A percentile compares a stretch with the other conserved stretches of the same genome.
phyloP scores from a whole-genome alignment of 92 coral and sea anemone species.

The Virgularia gustaviana region DNA sequence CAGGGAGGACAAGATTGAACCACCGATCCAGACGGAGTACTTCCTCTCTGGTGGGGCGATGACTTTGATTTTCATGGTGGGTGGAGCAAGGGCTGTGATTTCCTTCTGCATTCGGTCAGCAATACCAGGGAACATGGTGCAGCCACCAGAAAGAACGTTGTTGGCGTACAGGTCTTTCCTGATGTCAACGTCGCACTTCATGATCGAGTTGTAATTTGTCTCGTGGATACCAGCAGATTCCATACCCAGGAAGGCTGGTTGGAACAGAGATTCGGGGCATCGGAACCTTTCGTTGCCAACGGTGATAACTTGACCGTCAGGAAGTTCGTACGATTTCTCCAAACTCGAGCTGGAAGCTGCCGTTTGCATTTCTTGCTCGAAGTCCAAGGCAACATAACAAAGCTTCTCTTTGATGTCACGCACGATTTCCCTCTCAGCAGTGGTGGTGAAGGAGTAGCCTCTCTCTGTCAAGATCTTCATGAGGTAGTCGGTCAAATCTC shows the following conservation, averaged over 20 bases:
- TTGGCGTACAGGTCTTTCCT: slow-evolving; percentile 95
- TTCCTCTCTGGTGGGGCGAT: slow-evolving; percentile 99
- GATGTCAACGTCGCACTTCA: slow-evolving; percentile 99
- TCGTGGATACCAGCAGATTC: slow-evolving; percentile 98
- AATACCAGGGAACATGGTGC: slow-evolving; percentile 98
- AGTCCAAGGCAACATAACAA: slow-evolving; percentile 88
- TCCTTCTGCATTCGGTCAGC: slow-evolving; percentile 99
- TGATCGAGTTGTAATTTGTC: slow-evolving; percentile 96
- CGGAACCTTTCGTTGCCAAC: slow-evolving; percentile 98
- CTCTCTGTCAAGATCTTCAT: slow-evolving; percentile 52
- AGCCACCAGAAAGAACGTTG: slow-evolving; percentile 94
- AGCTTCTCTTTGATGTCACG: slow-evolving; percentile 90
- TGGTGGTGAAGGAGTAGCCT: slow-evolving; percentile 99
- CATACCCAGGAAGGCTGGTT: slow-evolving; percentile 96
- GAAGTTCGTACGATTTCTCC: slow-evolving; percentile 94
- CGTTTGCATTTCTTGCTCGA: slow-evolving; percentile 87
- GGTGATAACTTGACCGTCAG: slow-evolving; percentile 98
- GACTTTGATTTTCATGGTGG: slow-evolving; percentile 99
- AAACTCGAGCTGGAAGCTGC: slow-evolving; percentile 94
- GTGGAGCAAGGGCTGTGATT: slow-evolving; percentile 89
- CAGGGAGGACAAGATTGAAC: slow-evolving; percentile 96
- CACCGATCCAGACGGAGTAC: slow-evolving; percentile 99
- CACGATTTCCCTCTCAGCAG: slow-evolving; percentile 92
- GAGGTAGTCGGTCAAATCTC: slow-evolving; percentile 91
- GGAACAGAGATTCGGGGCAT: slow-evolving; percentile 97